Conservation (phyloP, 2,888 invertebrate species). For the Macrosoma leucophasiata region DNA sequence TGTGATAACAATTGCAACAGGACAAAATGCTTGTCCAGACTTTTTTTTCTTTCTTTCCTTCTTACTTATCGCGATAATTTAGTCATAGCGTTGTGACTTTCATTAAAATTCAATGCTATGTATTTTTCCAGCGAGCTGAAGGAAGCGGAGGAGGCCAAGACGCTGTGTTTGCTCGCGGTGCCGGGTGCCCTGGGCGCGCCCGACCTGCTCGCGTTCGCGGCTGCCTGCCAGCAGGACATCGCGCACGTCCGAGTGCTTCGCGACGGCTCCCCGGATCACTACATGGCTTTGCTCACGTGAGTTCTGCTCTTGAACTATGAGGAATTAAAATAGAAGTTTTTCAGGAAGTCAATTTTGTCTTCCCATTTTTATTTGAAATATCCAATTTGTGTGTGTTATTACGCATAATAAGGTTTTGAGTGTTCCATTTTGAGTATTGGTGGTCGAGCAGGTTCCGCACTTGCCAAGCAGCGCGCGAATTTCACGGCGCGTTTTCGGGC, state of each 20-base stretch:
- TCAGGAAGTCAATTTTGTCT: no score
- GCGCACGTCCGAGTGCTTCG: slow-evolving; percentile 94
- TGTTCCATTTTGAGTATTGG: slow-evolving; percentile 1
- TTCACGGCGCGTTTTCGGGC: slow-evolving; percentile 95
- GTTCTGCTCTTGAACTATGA: no score
- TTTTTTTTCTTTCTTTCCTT: no score
- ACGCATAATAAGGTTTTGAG: no score
- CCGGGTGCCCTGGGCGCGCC: slow-evolving; percentile 94
- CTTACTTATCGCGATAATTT: no score
- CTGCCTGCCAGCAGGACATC: slow-evolving; percentile 93
- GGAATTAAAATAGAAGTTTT: no score
- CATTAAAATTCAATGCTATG: no score
- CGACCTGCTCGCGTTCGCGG: slow-evolving; percentile 95
- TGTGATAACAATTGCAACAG: no score
- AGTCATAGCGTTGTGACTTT: no score
- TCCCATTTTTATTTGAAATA: no score
- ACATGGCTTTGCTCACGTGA: slow-evolving; percentile 96
- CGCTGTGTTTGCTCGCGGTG: slow-evolving; percentile 91
- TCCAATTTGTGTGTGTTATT: no score
- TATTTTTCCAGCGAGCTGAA: slow-evolving; percentile 80
- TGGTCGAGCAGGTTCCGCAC: slow-evolving; percentile 82
- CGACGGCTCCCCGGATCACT: slow-evolving; percentile 95
- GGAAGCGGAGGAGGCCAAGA: slow-evolving; percentile 84
- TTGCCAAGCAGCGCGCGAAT: slow-evolving; percentile 89
- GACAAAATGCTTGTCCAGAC: no score